phyloP scores from a whole-genome alignment of 2,113 vertebrate genomes.

The Aramus guarauna region DNA sequence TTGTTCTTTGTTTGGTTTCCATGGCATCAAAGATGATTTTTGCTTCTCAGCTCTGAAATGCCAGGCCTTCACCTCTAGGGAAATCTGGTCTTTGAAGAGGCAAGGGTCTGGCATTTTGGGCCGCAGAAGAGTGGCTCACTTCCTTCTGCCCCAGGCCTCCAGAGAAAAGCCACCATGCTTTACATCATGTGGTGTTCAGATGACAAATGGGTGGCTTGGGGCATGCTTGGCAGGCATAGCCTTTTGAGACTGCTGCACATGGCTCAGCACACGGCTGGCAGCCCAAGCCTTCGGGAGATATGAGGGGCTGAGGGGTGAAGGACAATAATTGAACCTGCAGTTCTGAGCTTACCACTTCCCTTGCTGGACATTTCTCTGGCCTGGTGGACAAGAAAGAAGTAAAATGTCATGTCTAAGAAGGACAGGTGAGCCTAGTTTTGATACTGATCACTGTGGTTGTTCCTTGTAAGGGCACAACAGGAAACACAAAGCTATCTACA shows the following conservation, averaged over 20 bases:
- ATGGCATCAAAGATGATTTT: neutral
- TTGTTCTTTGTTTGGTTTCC: conserved; percentile 22
- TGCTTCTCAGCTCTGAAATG: neutral
- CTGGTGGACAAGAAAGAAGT: neutral
- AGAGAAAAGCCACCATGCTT: neutral
- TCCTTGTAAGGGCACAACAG: neutral
- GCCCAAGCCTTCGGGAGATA: neutral
- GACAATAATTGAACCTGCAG: neutral
- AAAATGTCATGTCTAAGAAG: neutral
- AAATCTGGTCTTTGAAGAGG: neutral
- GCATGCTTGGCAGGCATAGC: neutral
- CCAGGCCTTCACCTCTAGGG: neutral
- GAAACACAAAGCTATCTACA: neutral
- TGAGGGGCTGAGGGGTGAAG: neutral
- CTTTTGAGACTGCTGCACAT: neutral
- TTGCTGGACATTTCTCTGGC: neutral
- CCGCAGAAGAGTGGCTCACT: accelerated
- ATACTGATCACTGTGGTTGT: neutral
- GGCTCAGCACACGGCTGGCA: neutral
- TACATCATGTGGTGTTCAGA: neutral
- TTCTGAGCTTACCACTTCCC: neutral
- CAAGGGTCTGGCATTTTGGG: neutral
- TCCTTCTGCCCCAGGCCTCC: neutral
- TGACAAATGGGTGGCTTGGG: neutral
- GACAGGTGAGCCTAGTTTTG: neutral